Evolutionary conservation across 2,888 invertebrate species (phyloP), one percentile per base, ranked within the genome.

Genomic region (Leucophora obtusa): DNA sequence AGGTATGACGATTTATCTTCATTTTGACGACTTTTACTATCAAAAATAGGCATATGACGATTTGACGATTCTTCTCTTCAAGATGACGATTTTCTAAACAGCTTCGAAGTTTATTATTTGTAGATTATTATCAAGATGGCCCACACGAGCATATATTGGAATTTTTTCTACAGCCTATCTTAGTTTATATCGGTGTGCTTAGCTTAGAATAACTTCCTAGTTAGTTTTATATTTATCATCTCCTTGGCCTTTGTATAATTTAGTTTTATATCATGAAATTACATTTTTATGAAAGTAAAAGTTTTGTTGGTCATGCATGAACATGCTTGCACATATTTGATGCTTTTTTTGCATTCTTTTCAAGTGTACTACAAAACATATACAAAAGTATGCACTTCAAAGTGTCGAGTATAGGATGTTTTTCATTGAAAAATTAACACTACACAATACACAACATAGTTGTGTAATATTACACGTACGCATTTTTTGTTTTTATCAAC

Each of bases 341-440:
- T 54, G 24, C 24, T 47, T 17, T 47, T 47, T 14, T 43, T 43
- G n/a, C 14, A 47, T 47, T 47, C 11, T 77, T 77, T 71, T 71
- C 66, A 66, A 77, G 77, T 72, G 60, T 50, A 54, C 71, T 77
- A 54, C 33, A 43, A 54, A 38, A 66, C 38, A 71, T 53, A 71
- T 71, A 60, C 66, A 77, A 66, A 28, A 59, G 65, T 77, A 66
- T 63, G 21, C 71, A 35, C 71, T 77, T 66, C 35, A 66, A 71
- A 66, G 11, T 77, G 66, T 77, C 66, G 59, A 72, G 77, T 72
- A 7, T 28, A 54, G 71, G 38, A 63, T 54, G 66, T 60, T 77
- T 47, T 28, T 51, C 66, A 77, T 72, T 66, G 50, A 50, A 66
- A 77, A 54, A 77, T 77, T 72, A 60, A 66, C 66, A 66, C 54